These are phyloP conservation scores for Trichonephila clavipes DNA, from an alignment of 1,140 invertebrate genomes.

Conservation along the genomic window DNA sequence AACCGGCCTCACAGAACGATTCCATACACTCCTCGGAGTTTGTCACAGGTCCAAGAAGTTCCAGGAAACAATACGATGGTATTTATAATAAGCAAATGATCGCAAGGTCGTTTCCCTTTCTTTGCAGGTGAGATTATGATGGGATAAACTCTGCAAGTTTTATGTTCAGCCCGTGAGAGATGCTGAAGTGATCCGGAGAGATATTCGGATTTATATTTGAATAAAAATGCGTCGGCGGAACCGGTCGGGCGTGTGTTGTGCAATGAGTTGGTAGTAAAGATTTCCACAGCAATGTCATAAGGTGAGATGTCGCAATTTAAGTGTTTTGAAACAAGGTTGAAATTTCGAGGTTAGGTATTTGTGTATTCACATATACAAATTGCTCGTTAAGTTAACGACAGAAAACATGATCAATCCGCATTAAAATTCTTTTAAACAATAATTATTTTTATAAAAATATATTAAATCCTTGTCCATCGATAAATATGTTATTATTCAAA, in stretches of 20 bases:
- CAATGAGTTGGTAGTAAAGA: background rate
- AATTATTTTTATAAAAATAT: no score
- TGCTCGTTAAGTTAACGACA: no score
- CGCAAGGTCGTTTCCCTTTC: slow-evolving; percentile 11
- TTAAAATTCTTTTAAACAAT: no score
- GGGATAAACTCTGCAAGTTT: background rate
- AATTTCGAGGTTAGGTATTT: background rate
- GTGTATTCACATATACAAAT: no score
- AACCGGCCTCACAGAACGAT: background rate
- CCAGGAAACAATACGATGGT: background rate
- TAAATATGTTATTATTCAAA: no score
- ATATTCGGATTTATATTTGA: slow-evolving; percentile 22
- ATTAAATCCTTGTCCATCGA: no score
- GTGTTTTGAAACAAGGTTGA: background rate
- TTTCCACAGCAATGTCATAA: background rate
- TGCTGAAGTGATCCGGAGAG: background rate
- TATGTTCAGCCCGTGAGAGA: background rate
- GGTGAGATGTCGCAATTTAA: background rate
- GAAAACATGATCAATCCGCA: no score
- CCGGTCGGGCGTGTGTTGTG: background rate
- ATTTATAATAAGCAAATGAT: background rate
- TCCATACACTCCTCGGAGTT: background rate
- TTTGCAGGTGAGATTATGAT: background rate
- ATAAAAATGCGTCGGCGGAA: slow-evolving; percentile 30
- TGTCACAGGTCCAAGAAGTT: background rate